These are phyloP conservation scores for Sebastes baramenuke DNA, from an alignment of 2,797 vertebrate species.

Conservation along the genomic window DNA sequence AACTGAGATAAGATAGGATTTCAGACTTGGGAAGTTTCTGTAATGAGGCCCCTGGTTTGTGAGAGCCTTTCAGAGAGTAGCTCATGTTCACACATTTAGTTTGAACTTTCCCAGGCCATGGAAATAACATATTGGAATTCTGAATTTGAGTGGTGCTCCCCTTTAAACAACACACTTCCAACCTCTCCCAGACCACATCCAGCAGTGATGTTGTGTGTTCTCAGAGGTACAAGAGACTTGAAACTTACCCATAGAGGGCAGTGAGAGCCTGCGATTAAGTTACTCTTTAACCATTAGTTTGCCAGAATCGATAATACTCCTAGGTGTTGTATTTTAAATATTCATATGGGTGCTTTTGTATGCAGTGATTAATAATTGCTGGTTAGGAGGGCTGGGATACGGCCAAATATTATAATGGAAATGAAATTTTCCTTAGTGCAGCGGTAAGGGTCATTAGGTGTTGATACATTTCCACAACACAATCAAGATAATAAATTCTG, in stretches of 20 bases:
- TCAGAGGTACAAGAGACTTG: background rate
- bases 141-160: too few species aligned
- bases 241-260: background rate
- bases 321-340: background rate
- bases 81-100: too few species aligned
- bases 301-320: background rate
- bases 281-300: background rate
- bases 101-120: too few species aligned
- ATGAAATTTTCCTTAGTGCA: background rate
- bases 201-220: background rate
- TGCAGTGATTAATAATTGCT: background rate
- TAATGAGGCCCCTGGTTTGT: too few species aligned
- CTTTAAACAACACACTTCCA: background rate
- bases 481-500: background rate
- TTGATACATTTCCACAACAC: background rate
- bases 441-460: background rate
- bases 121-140: too few species aligned
- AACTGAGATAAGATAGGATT: too few species aligned
- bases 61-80: too few species aligned
- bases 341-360: background rate
- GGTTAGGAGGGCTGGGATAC: background rate
- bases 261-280: background rate
- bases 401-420: background rate
- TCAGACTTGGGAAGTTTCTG: too few species aligned
- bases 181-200: background rate